Conservation (phyloP, 37 sponge, comb jelly and placozoan species). For the Geodia barretti region DNA sequence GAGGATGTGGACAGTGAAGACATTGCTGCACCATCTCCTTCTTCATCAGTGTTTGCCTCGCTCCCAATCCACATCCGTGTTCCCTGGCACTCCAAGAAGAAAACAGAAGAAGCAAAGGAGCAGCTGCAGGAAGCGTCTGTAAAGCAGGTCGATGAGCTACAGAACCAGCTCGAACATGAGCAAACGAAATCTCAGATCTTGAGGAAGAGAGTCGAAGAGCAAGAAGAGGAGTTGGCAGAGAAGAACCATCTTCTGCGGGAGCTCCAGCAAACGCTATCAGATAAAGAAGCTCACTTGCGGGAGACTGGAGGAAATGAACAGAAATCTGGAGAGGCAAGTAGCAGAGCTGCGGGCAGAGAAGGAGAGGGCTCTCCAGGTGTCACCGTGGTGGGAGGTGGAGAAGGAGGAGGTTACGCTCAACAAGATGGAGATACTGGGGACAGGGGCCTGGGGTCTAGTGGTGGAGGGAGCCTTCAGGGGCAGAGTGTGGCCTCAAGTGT, state of each 20-base stretch:
- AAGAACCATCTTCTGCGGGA: not conserved
- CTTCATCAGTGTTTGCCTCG: too few species aligned
- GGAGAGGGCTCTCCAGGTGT: not conserved
- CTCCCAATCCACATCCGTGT: too few species aligned
- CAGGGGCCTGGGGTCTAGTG: constrained; percentile 14
- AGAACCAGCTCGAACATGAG: not conserved
- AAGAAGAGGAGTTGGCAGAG: not conserved
- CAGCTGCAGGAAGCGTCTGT: too few species aligned
- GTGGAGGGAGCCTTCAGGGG: constrained; percentile 8
- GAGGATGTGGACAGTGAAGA: too few species aligned
- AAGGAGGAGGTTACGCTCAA: not conserved
- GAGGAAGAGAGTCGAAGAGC: not conserved
- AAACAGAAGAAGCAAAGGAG: not conserved
- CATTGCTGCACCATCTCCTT: too few species aligned
- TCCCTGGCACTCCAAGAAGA: not conserved
- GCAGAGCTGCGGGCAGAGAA: not conserved
- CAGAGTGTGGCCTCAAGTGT: too few species aligned
- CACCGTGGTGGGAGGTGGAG: constrained; percentile 3
- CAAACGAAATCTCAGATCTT: not conserved
- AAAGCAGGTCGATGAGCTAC: not conserved
- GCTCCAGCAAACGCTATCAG: not conserved
- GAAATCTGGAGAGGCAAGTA: not conserved
- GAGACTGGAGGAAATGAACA: not conserved
- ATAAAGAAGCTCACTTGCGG: not conserved
- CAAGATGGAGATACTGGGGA: not conserved